A percentile compares a stretch with the other conserved stretches of the same genome.
Evolutionary conservation across 2,888 invertebrate species (phyloP).

Genomic region (Caradrina kadenii): DNA sequence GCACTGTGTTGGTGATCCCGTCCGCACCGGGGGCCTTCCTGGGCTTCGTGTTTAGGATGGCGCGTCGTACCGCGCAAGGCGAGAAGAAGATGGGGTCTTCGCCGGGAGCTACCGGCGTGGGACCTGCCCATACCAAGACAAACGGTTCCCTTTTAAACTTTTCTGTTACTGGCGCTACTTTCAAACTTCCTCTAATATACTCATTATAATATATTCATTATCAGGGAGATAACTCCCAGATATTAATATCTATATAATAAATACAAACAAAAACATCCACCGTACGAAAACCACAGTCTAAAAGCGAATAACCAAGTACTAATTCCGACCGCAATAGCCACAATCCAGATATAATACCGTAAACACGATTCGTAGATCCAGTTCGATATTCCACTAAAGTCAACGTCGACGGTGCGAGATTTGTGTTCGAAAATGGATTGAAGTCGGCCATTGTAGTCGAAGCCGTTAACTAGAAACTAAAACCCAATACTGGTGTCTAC

Average conservation of each 20-base stretch:
- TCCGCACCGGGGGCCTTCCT: too few relatives aligned
- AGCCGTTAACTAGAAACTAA: conserved; percentile 77
- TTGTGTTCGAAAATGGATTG: conserved; percentile 85
- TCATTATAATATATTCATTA: too few relatives aligned
- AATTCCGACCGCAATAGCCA: conserved; percentile 65
- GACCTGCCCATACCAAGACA: too few relatives aligned
- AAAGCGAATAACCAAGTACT: conserved; percentile 29
- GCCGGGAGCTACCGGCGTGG: too few relatives aligned
- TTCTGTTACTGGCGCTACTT: too few relatives aligned
- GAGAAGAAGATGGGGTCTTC: too few relatives aligned
- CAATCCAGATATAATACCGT: conserved; percentile 76
- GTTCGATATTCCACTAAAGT: conserved; percentile 78
- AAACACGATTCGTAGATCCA: conserved; percentile 80
- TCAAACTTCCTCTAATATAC: too few relatives aligned
- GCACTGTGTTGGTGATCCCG: too few relatives aligned
- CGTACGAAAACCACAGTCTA: conserved; percentile 1
- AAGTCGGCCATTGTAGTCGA: conserved; percentile 79
- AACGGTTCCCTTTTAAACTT: too few relatives aligned
- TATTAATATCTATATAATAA: background rate
- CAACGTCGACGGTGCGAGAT: conserved; percentile 78
- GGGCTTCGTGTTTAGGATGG: too few relatives aligned
- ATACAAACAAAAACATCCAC: background rate
- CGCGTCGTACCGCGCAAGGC: too few relatives aligned
- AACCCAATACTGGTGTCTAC: conserved; percentile 72
- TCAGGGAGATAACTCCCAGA: too few relatives aligned